Evolutionary conservation across 2,888 invertebrate genomes (phyloP).

Genomic region (Clunio marinus): DNA sequence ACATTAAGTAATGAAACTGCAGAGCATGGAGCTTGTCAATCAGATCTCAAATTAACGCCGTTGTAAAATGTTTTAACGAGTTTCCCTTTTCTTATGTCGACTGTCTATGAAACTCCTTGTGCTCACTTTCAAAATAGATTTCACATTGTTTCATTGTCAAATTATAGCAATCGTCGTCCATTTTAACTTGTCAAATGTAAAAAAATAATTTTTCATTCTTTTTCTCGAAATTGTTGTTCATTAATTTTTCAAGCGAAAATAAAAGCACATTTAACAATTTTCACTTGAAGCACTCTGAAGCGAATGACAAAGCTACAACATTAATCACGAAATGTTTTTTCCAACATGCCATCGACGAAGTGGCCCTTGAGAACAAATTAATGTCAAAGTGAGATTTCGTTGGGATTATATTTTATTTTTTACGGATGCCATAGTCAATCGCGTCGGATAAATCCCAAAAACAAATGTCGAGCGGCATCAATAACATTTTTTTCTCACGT

Average conservation of each 20-base stretch:
- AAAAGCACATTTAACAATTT: conserved; percentile 19
- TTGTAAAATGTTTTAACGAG: conserved; percentile 14
- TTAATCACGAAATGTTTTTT: conserved; percentile 30
- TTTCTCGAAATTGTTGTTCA: conserved; percentile 13
- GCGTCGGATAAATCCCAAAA: background rate
- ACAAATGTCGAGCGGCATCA: conserved; percentile 25
- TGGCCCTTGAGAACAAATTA: conserved; percentile 2
- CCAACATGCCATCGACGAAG: background rate
- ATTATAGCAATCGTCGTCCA: conserved; percentile 2
- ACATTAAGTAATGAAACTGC: conserved; percentile 11
- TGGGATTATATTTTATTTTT: conserved; percentile 13
- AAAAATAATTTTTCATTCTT: conserved; percentile 23
- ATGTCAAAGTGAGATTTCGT: conserved; percentile 23
- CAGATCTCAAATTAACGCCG: conserved; percentile 34
- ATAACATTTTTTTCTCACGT: background rate
- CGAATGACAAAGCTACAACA: conserved; percentile 9
- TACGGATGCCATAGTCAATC: background rate
- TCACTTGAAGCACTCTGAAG: background rate
- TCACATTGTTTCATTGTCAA: conserved; percentile 28
- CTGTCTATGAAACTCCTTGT: too few species aligned
- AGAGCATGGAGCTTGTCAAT: conserved; percentile 25
- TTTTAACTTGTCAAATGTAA: background rate
- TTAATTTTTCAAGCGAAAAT: conserved; percentile 25
- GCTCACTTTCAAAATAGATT: too few species aligned
- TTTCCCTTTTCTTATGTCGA: too few species aligned